Percentiles rank a stretch among this genome's conserved stretches.
Evolutionary conservation across 2,113 vertebrate genomes (phyloP).

Genomic region (Potamarius usumacintae): DNA sequence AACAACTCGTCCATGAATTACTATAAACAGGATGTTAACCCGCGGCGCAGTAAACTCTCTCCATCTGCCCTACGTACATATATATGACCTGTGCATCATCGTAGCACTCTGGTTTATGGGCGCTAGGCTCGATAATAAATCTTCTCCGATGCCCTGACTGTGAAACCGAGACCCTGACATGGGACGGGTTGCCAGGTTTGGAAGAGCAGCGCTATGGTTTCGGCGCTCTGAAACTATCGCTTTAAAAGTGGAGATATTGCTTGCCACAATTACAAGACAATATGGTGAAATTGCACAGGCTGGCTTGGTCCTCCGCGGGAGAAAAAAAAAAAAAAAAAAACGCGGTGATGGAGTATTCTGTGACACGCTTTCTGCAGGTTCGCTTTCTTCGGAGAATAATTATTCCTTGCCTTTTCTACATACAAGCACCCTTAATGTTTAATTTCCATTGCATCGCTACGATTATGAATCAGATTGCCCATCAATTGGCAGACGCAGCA

Average conservation of each 20-base stretch:
- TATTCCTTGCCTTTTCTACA: conserved; percentile 62
- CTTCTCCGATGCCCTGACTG: background rate
- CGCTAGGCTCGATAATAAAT: conserved; percentile 1
- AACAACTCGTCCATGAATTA: conserved; percentile 53
- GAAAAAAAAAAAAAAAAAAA: background rate
- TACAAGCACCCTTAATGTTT: conserved; percentile 71
- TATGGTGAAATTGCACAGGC: conserved; percentile 54
- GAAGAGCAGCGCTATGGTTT: conserved; percentile 10
- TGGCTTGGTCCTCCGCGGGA: conserved; percentile 25
- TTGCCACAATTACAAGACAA: conserved; percentile 59
- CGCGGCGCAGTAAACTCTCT: conserved; percentile 65
- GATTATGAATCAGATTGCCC: conserved; percentile 83
- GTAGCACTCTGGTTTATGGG: conserved; percentile 18
- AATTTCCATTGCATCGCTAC: conserved; percentile 78
- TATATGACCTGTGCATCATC: conserved; percentile 58
- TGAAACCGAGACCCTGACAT: background rate
- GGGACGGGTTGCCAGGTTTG: conserved; percentile 4
- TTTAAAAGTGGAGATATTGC: conserved; percentile 52
- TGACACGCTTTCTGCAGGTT: conserved; percentile 39
- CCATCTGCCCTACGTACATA: conserved; percentile 56
- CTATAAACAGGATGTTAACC: conserved; percentile 73
- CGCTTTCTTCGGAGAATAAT: conserved; percentile 62
- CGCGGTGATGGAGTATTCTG: conserved; percentile 42
- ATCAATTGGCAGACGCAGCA: conserved; percentile 82
- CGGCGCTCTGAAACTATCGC: conserved; percentile 35